Evolutionary conservation across 2,797 vertebrate genomes (phyloP).

Genomic region (Oreochromis grahami): DNA sequence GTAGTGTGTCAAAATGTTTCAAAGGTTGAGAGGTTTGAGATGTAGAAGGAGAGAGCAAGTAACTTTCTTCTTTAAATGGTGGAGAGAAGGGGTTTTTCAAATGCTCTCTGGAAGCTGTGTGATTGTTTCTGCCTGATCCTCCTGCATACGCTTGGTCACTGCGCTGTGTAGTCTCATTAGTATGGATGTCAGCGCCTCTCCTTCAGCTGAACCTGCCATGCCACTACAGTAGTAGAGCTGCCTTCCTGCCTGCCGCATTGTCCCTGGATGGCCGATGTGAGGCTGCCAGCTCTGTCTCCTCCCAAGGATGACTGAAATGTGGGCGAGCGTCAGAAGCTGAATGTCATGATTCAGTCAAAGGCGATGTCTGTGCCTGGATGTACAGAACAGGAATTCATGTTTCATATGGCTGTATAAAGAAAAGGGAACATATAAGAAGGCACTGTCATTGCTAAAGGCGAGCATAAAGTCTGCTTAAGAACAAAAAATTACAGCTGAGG

Average conservation of each 20-base stretch:
- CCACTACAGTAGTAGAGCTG: slow-evolving; percentile 67
- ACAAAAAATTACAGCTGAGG: too few relatives aligned
- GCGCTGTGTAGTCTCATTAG: slow-evolving; percentile 67
- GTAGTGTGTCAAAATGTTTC: slow-evolving; percentile 26
- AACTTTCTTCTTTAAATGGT: slow-evolving; percentile 10
- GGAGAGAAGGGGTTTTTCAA: background rate
- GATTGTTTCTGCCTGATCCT: slow-evolving; percentile 54
- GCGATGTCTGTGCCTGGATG: background rate
- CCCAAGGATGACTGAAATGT: slow-evolving; percentile 59
- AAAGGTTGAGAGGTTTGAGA: slow-evolving; percentile 11
- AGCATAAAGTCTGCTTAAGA: background rate
- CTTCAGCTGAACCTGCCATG: slow-evolving; percentile 76
- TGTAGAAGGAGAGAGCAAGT: slow-evolving; percentile 15
- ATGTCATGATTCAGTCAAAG: slow-evolving; percentile 35
- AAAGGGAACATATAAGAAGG: background rate
- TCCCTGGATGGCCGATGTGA: slow-evolving; percentile 62
- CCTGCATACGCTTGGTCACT: slow-evolving; percentile 50
- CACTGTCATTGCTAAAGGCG: background rate
- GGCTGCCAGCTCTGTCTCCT: slow-evolving; percentile 53
- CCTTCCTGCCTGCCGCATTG: slow-evolving; percentile 69
- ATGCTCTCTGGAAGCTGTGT: slow-evolving; percentile 25
- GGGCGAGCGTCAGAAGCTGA: slow-evolving; percentile 32
- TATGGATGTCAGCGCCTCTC: slow-evolving; percentile 71
- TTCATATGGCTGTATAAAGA: background rate
- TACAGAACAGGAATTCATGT: background rate